A percentile compares a stretch with the other conserved stretches of the same genome.
phyloP scores from a whole-genome alignment of 2,888 invertebrate genomes.

The Harmothoe impar region DNA sequence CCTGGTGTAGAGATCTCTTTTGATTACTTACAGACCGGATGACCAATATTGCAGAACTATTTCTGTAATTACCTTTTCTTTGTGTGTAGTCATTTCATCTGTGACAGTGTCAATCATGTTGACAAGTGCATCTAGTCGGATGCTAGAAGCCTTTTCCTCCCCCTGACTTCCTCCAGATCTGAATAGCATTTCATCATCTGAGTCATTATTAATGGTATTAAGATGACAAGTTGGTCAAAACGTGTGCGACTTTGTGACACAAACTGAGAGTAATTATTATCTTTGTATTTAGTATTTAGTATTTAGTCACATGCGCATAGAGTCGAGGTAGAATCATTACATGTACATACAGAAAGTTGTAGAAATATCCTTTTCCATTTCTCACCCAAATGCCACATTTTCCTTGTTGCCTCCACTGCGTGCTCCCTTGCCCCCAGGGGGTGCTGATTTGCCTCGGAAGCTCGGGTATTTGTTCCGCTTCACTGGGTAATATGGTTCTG shows the following conservation, averaged over 20 bases:
- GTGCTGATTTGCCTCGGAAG: conserved; percentile 65
- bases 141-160: neutral
- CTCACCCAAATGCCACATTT: neutral
- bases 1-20: too few relatives aligned
- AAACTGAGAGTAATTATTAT: neutral
- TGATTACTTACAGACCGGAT: too few relatives aligned
- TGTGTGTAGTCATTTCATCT: conserved; percentile 77
- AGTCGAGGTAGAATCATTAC: too few relatives aligned
- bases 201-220: neutral
- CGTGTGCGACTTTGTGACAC: neutral
- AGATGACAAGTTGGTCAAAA: neutral
- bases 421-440: conserved; percentile 7
- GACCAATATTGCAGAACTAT: too few relatives aligned
- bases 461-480: conserved; percentile 72
- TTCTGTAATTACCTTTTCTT: conserved; percentile 77
- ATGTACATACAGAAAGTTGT: too few relatives aligned
- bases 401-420: neutral
- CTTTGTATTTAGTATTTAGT: too few relatives aligned
- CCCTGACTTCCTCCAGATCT: neutral
- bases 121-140: conserved; percentile 77
- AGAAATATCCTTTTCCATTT: too few relatives aligned
- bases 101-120: conserved; percentile 78
- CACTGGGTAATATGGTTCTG: conserved; percentile 75
- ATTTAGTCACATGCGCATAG: too few relatives aligned
- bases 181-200: neutral